Evolutionary conservation across 1,140 invertebrate species (phyloP).

Genomic region (Thaumatotibia leucotreta): DNA sequence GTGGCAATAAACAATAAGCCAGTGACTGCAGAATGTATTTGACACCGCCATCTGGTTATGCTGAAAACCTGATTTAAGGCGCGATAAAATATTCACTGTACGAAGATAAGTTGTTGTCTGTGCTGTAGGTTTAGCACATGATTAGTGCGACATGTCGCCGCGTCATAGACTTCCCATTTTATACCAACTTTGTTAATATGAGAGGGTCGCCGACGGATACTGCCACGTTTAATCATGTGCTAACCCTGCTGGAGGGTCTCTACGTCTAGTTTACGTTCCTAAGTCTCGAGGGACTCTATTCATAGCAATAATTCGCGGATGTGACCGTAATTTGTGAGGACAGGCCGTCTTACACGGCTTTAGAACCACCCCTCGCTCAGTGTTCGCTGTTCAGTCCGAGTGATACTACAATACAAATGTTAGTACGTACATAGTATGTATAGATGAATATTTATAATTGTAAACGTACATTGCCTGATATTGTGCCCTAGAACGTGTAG

Average conservation of each 20-base stretch:
- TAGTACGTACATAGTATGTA: conserved; percentile 58
- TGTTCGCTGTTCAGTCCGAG: conserved; percentile 29
- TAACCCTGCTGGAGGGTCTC: no score
- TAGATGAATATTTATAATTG: conserved; percentile 60
- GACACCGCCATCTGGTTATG: background rate
- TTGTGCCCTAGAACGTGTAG: conserved; percentile 67
- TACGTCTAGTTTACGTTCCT: conserved; percentile 50
- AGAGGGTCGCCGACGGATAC: no score
- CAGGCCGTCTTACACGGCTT: conserved; percentile 39
- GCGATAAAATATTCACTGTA: no score
- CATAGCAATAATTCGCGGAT: conserved; percentile 70
- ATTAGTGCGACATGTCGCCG: no score
- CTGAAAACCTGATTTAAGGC: no score
- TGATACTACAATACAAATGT: conserved; percentile 64
- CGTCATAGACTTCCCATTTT: no score
- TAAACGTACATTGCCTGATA: conserved; percentile 57
- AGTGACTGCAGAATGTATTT: background rate
- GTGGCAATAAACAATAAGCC: background rate
- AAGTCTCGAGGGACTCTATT: conserved; percentile 34
- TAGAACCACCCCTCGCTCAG: background rate
- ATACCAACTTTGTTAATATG: no score
- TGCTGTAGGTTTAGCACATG: no score
- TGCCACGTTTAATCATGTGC: no score
- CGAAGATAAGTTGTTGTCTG: no score
- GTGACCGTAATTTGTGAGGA: conserved; percentile 49